Base-by-base conservation (phyloP, 2,888 invertebrate genomes). In the Zele albiditarsus region DNA sequence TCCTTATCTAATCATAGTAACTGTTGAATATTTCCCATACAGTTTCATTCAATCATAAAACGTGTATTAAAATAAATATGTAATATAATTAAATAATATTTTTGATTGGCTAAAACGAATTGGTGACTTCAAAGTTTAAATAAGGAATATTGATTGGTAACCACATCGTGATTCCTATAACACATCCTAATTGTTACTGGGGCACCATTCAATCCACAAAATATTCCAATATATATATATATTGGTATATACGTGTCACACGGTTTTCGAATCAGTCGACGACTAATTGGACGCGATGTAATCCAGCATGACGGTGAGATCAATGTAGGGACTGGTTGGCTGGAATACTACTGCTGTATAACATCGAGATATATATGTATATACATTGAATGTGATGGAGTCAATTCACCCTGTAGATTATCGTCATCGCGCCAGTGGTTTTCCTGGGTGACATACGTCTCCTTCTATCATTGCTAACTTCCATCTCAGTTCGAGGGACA, bases 261-360 rank as follows among this genome's bases (percentile, higher is more conserved):
- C 31, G 53, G 71, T 71, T 75, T 75, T 75, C 31, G 71, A 63
- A 75, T 71, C 65, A 72, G 46, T 60, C 62, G 67, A 27, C 60
- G 73, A 74, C 79, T 77, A 79, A 79, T 79, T 79, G 79, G 77
- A 31, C 77, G 63, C 70, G 68, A 79, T 74, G 73, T 76, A 77
- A 77, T 77, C 73, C 77, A 53, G 49, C 74, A 72, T 73, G 74
- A 73, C 75, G 65, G 25, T 53, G 42, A 60, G 65, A 53, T 72
- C 71, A 74, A 57, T 76, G 68, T 53, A 53, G 53, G 20, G 53
- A 8, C 6, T 20, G n/a, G 65, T 72, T 67, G 53, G 49, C 27
- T 73, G 46, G 58, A 75, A 66, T 71, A 66, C 65, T 62, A 27
- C 65, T 46, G 28, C 16, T 46, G 46, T 23, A 53, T 20, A 53